Percentiles rank a stretch among this genome's conserved stretches.
These are phyloP conservation scores for Peromyscus maniculatus DNA, from an alignment of 2,113 vertebrate species.

Conservation along the genomic window DNA sequence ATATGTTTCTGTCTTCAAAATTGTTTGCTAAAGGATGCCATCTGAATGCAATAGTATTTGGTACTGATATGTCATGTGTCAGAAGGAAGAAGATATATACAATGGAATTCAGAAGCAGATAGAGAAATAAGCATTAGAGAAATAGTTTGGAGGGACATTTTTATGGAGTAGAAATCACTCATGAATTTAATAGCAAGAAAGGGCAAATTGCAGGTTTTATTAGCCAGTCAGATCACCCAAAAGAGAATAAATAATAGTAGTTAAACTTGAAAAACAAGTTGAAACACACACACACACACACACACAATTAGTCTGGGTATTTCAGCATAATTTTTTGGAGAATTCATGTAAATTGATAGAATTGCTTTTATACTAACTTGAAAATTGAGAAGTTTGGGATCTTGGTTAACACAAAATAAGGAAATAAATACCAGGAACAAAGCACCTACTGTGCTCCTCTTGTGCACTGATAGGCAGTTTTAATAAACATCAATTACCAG, in stretches of 20 bases:
- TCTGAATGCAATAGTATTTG: not conserved
- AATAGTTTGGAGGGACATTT: not conserved
- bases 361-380: not conserved
- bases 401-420: slow-evolving; percentile 32
- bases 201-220: not conserved
- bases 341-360: not conserved
- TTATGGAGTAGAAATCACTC: not conserved
- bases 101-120: not conserved
- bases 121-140: not conserved
- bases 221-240: not conserved
- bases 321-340: not conserved
- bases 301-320: not conserved
- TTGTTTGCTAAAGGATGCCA: not conserved
- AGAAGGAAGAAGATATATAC: not conserved
- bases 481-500: not conserved
- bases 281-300: not conserved
- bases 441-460: not conserved
- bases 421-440: not conserved
- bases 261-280: not conserved
- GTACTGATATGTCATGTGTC: not conserved
- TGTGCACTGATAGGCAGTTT: not conserved
- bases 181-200: not conserved
- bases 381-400: not conserved
- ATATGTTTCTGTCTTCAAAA: not conserved
- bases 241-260: not conserved